Percentiles rank a stretch among this genome's conserved stretches.
phyloP scores from a whole-genome alignment of 2,797 vertebrate species.

The Phataginus tricuspis region DNA sequence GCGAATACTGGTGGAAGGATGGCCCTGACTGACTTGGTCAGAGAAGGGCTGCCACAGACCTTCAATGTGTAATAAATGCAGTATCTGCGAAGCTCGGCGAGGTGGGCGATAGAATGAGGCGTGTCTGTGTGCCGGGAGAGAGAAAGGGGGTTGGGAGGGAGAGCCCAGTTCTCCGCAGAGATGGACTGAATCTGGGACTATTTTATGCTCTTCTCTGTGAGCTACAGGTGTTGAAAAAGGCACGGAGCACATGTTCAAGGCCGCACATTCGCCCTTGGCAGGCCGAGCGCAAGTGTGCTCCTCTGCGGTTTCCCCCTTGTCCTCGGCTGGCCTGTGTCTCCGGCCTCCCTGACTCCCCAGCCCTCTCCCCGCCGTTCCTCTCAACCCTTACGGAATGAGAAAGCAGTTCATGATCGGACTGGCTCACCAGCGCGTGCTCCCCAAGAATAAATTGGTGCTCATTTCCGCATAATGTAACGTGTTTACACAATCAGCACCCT shows the following conservation, averaged over 20 bases:
- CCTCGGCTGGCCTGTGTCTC: not conserved
- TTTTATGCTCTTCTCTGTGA: not conserved
- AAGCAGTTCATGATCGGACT: not conserved
- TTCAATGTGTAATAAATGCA: too few species aligned
- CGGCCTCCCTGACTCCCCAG: not conserved
- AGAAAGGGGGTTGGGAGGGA: not conserved
- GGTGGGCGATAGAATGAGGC: too few species aligned
- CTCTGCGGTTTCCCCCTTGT: not conserved
- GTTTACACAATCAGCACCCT: not conserved
- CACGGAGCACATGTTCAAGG: not conserved
- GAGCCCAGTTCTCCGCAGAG: not conserved
- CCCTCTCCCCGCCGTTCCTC: not conserved
- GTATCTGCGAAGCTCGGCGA: too few species aligned
- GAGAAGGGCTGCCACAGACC: too few species aligned
- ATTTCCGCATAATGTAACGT: not conserved
- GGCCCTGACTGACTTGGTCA: too few species aligned
- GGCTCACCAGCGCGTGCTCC: not conserved
- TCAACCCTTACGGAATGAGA: not conserved
- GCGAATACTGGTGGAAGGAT: too few species aligned
- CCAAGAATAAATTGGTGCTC: not conserved
- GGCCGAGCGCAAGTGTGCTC: not conserved
- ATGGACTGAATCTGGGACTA: not conserved
- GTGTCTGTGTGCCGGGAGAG: not conserved
- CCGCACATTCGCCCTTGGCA: not conserved
- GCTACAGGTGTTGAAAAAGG: not conserved